Conservation (phyloP, 2,888 invertebrate species). For the Autographa gamma region DNA sequence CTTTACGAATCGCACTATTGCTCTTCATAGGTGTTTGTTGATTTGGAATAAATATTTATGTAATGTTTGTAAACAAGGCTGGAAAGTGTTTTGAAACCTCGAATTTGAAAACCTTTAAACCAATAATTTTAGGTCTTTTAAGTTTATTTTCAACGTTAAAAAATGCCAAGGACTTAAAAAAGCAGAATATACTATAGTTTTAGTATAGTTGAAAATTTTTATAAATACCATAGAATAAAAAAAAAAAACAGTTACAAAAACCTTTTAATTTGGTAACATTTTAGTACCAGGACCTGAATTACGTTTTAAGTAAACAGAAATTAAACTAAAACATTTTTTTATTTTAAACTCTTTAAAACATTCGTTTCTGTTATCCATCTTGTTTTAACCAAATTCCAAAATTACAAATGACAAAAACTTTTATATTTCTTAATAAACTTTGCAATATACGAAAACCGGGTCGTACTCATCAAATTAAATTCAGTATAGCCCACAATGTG, state of each 20-base stretch:
- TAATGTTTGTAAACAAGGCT: neutral
- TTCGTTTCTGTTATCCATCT: neutral
- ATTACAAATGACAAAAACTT: conserved; percentile 11
- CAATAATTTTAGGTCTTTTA: too few relatives aligned
- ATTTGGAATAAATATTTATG: neutral
- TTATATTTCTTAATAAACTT: conserved; percentile 11
- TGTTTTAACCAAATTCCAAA: neutral
- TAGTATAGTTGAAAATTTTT: too few relatives aligned
- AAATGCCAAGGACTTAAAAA: too few relatives aligned
- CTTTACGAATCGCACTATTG: neutral
- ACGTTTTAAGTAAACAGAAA: too few relatives aligned
- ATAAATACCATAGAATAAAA: too few relatives aligned
- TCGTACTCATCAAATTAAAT: conserved; percentile 9
- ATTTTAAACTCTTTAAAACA: neutral
- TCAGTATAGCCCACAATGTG: conserved; percentile 9
- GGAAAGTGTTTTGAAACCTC: neutral
- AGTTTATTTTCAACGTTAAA: too few relatives aligned
- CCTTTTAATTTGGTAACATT: too few relatives aligned
- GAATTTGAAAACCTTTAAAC: neutral
- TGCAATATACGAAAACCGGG: neutral
- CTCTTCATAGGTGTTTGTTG: neutral
- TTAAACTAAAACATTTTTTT: too few relatives aligned
- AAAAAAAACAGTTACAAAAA: too few relatives aligned
- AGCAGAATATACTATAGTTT: too few relatives aligned
- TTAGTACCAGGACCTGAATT: too few relatives aligned